Conservation (phyloP, 2,888 invertebrate species). For the Cyaniris semiargus region DNA sequence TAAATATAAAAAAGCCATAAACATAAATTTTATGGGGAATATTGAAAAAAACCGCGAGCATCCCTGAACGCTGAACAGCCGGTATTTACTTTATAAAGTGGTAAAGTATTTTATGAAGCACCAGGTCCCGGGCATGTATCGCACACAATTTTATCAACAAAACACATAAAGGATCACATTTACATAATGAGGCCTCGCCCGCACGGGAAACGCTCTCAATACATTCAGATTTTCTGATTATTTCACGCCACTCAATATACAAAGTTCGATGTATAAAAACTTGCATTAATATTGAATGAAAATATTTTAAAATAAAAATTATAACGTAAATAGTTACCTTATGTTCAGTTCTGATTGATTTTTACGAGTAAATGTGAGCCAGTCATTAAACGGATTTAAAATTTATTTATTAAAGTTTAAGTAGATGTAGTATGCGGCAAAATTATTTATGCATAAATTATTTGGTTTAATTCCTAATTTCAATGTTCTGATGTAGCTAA, state of each 20-base stretch:
- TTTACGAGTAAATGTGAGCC: not conserved
- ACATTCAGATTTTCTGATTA: conserved; percentile 70
- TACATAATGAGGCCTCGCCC: conserved; percentile 66
- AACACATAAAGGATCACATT: conserved; percentile 66
- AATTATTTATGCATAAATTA: too few relatives aligned
- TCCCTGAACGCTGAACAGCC: not conserved
- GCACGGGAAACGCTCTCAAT: conserved; percentile 55
- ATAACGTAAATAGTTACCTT: conserved; percentile 6
- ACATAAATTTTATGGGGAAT: not conserved
- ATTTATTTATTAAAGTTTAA: not conserved
- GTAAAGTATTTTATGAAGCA: conserved; percentile 39
- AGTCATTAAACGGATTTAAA: not conserved
- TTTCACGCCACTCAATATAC: conserved; percentile 59
- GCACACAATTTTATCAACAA: conserved; percentile 66
- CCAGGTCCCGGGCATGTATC: conserved; percentile 33
- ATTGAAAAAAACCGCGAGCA: conserved; percentile 25
- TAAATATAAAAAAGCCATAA: not conserved
- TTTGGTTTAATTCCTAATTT: not conserved
- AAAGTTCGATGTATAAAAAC: conserved; percentile 17
- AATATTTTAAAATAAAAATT: not conserved
- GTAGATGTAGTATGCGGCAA: too few relatives aligned
- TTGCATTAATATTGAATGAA: conserved; percentile 6
- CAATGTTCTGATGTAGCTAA: not conserved
- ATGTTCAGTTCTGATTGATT: not conserved
- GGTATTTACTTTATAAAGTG: conserved; percentile 26